These are phyloP conservation scores for Trichonephila clavata DNA, from an alignment of 1,140 invertebrate genomes.

Conservation along the genomic window DNA sequence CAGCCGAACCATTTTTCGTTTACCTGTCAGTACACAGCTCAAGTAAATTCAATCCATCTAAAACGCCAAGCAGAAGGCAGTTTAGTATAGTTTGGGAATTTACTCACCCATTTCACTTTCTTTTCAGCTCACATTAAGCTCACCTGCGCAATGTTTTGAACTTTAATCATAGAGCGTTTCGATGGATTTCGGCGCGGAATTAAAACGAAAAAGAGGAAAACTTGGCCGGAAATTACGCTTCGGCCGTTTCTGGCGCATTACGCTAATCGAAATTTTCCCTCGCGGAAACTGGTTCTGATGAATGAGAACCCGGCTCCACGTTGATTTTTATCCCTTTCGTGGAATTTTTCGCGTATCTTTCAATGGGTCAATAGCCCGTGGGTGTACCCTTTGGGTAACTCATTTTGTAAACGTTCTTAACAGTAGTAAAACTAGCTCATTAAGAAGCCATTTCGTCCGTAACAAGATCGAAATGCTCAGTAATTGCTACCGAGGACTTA, in stretches of 20 bases:
- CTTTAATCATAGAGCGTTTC: neutral
- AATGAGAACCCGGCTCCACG: neutral
- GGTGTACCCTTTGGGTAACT: neutral
- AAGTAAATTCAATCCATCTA: neutral
- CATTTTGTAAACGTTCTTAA: neutral
- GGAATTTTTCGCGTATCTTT: neutral
- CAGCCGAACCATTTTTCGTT: neutral
- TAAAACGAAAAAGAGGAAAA: constrained; percentile 23
- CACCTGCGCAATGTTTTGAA: constrained; percentile 14
- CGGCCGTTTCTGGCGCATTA: constrained; percentile 3
- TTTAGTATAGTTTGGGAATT: neutral
- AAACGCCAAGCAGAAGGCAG: neutral
- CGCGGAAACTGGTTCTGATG: constrained; percentile 10
- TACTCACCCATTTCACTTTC: neutral
- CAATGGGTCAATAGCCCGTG: constrained; percentile 6
- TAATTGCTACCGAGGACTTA: constrained; percentile 41
- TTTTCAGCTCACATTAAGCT: neutral
- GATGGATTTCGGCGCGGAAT: neutral
- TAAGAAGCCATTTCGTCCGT: constrained; percentile 17
- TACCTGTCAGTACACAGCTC: neutral
- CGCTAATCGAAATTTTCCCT: constrained; percentile 30
- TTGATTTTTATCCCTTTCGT: neutral
- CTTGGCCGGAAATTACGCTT: neutral
- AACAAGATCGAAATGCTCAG: constrained; percentile 46
- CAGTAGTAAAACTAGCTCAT: constrained; percentile 35